These are phyloP conservation scores for cattle (Bos taurus) DNA, from an alignment of 2,113 vertebrate genomes.

Conservation along the genomic window DNA sequence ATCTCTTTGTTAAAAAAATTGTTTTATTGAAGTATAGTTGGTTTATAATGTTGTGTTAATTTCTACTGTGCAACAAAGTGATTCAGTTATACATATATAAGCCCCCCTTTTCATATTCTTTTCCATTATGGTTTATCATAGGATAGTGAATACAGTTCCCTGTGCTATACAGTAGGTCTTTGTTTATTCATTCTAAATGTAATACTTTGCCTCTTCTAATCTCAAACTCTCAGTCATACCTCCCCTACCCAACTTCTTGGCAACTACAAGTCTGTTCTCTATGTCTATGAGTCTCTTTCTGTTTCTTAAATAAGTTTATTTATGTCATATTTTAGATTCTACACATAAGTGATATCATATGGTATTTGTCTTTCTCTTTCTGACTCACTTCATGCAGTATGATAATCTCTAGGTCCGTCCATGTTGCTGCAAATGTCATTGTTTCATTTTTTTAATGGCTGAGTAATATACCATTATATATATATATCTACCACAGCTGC, in stretches of 20 bases:
- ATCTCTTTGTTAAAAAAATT: neutral
- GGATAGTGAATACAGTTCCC: neutral
- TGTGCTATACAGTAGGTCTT: neutral
- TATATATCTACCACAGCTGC: neutral
- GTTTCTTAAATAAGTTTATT: neutral
- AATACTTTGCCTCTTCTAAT: neutral
- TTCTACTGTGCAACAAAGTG: neutral
- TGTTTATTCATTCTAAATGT: neutral
- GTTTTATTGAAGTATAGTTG: neutral
- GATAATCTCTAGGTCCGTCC: neutral
- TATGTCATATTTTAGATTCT: neutral
- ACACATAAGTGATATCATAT: neutral
- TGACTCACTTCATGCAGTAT: neutral
- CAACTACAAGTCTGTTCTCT: neutral
- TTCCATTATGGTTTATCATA: neutral
- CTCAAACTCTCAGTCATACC: neutral
- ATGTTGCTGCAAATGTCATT: neutral
- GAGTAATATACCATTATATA: neutral
- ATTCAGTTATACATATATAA: neutral
- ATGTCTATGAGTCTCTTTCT: neutral
- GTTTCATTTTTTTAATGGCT: neutral
- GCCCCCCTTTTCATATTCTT: neutral
- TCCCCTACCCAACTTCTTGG: neutral
- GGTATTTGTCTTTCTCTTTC: neutral
- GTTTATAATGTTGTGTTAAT: neutral